Conservation (phyloP, 2,113 vertebrate genomes). For the Plestiodon gilberti region DNA sequence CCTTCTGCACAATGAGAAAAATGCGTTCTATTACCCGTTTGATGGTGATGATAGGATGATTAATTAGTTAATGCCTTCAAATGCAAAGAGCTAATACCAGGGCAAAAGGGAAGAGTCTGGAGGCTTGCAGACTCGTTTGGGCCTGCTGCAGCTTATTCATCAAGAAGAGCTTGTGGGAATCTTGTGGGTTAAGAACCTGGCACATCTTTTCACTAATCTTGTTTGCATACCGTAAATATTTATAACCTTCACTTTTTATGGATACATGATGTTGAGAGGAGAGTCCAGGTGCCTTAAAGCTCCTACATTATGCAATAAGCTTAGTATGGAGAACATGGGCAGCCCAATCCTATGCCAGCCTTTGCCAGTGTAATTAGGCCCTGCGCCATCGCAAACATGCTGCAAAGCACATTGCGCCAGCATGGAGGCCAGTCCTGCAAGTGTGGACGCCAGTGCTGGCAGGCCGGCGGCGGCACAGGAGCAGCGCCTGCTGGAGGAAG, state of each 20-base stretch:
- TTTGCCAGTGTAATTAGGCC: too few relatives aligned
- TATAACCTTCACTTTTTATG: conserved; percentile 28
- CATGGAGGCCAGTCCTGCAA: too few relatives aligned
- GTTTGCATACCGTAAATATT: conserved; percentile 18
- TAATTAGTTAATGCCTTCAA: not conserved
- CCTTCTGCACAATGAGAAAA: not conserved
- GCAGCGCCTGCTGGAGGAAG: too few relatives aligned
- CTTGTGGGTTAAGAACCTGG: conserved; percentile 37
- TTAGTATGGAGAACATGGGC: not conserved
- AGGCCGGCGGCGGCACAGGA: too few relatives aligned
- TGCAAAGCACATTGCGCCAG: too few relatives aligned
- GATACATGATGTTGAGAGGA: conserved; percentile 22
- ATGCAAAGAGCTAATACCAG: not conserved
- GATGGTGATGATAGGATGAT: not conserved
- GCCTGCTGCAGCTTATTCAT: conserved; percentile 23
- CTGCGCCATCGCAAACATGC: too few relatives aligned
- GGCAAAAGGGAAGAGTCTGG: not conserved
- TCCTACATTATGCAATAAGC: conserved; percentile 52
- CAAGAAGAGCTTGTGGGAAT: conserved; percentile 3
- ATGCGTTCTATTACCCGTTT: not conserved
- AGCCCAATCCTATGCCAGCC: too few relatives aligned
- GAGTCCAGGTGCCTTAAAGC: conserved; percentile 27
- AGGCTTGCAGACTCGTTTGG: conserved; percentile 14
- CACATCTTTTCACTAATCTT: conserved; percentile 37
- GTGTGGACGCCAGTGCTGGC: too few relatives aligned